Evolutionary conservation across 2,888 invertebrate genomes (phyloP), one percentile per base, ranked within the genome.

Genomic region (Drosophila longiperda): DNA sequence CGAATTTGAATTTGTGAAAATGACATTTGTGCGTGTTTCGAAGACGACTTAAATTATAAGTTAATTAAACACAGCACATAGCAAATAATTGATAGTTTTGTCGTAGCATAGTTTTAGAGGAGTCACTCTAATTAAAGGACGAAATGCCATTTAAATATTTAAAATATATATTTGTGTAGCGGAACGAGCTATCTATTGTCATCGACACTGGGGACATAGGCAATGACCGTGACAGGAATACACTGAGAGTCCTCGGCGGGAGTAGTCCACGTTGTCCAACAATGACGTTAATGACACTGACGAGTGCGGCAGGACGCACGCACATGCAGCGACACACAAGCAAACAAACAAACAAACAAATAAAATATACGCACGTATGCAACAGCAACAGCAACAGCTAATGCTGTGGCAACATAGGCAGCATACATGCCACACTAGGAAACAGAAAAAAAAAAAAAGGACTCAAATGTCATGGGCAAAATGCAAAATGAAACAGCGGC

Each of bases 231-330:
- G 66, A 67, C 64, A 48, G 36, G 62, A 23, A 52, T 32, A 26
- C 55, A 40, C 33, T 50, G 8, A 32, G 45, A 32, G 45, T 42
- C 17, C 42, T 57, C 29, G n/a, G 63, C 50, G 60, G 36, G 52
- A 20, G 33, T 20, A 8, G 26, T n/a, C 49, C 26, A 26, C 38
- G 54, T 5, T 17, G 6, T 4, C 55, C 66, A 75, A 87, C 89
- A 89, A 82, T 84, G 78, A 77, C 75, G 75, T 75, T 89, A 89
- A 87, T 87, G 87, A 89, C 85, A 87, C 80, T 87, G 87, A 87
- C 82, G 86, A 81, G 77, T 72, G 76, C 72, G 68, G 87, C 82
- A 66, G 61, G 29, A 57, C 53, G 75, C 83, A 79, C 82, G 83
- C 77, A 83, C 80, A 76, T 69, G 77, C 86, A 83, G 64, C 64